Base-by-base conservation (phyloP, 1,140 invertebrate species). In the Anastrepha ludens region DNA sequence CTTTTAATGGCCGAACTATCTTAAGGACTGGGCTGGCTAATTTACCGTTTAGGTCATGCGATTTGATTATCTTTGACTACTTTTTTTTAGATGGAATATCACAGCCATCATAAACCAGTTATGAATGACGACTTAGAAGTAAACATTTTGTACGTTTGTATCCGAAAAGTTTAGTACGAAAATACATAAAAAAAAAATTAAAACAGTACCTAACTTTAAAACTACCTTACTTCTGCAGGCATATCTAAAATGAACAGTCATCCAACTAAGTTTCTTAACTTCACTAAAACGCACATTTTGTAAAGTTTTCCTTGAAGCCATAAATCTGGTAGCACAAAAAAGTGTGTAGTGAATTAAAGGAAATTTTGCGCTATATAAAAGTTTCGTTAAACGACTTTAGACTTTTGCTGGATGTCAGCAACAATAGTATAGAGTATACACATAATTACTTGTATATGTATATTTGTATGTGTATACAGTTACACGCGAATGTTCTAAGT, bases 311-410 rank as follows among this genome's bases (percentile, higher is more conserved):
- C 41, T 44, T 44, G 39, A 74, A 47, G 41, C 39, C 67, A 74
- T 74, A 74, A 74, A 74, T 74, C 39, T 74, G 67, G 67, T 41
- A 47, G 67, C 67, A 74, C 39, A 74, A 47, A 74, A 70, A 74
- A 74, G 1, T n/a, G 44, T 15, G 1, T 15, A 47, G 41, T 74
- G 67, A 74, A 74, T 74, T 41, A 47, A 74, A 47, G 13, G 67
- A 74, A 74, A 74, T 74, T 55, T 55, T 29, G 41, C 67, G 44
- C 39, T 74, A 5, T 17, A 41, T 15, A 47, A 74, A 74, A 74
- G 67, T 74, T 74, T 47, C 67, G 39, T 39, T 44, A 44, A 74
- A 74, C 67, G 67, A 74, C 67, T 74, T 74, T 74, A 44, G 67
- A 44, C 39, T 74, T 47, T 74, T 74, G 39, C 67, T 74, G 3